These are phyloP conservation scores for Nesoenas mayeri DNA, from an alignment of 2,113 vertebrate genomes.

Conservation along the genomic window DNA sequence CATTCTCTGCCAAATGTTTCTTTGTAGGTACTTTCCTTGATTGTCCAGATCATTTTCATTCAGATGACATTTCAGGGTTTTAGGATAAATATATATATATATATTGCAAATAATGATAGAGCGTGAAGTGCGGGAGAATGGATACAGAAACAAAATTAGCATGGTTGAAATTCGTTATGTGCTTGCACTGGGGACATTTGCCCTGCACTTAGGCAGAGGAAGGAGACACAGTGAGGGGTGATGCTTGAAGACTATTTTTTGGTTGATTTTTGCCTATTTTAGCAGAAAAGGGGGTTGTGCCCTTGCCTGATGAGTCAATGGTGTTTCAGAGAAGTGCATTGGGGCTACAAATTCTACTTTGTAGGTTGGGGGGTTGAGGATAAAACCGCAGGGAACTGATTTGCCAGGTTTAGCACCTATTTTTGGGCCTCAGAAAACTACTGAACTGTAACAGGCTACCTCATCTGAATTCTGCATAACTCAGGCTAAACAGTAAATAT, in stretches of 20 bases:
- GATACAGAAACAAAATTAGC: background rate
- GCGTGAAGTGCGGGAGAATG: background rate
- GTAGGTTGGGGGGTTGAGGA: background rate
- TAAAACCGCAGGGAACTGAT: fast-evolving
- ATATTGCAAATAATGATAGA: background rate
- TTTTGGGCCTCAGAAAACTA: background rate
- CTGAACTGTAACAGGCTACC: background rate
- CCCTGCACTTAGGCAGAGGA: too few relatives aligned
- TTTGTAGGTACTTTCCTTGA: background rate
- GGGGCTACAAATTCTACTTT: background rate
- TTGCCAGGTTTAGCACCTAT: background rate
- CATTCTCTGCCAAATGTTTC: slow-evolving; percentile 23
- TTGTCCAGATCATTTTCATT: background rate
- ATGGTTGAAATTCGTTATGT: fast-evolving
- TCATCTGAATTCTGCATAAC: background rate
- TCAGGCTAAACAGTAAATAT: background rate
- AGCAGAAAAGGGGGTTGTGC: background rate
- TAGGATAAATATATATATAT: background rate
- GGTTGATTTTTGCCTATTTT: background rate
- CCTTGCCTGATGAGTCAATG: fast-evolving
- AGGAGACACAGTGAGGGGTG: fast-evolving
- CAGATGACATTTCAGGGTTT: background rate
- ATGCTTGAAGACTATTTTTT: fast-evolving
- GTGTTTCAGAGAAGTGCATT: background rate
- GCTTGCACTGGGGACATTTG: background rate